Percentiles rank a stretch among this genome's conserved stretches.
Evolutionary conservation across 2,113 vertebrate species (phyloP).

Genomic region (Callaeas wilsoni): DNA sequence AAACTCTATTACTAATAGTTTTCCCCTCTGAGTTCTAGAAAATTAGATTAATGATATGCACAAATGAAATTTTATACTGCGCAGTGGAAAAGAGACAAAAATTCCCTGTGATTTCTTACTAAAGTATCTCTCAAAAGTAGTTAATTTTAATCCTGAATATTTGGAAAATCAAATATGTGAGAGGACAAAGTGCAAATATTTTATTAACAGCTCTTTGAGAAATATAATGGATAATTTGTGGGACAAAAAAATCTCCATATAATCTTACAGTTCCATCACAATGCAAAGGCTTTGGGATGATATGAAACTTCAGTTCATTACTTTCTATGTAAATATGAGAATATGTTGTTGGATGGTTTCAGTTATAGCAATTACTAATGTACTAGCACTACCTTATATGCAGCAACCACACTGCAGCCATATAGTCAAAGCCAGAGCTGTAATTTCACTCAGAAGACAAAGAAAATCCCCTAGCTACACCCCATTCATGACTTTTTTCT

Average conservation of each 20-base stretch:
- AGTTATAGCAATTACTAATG: background rate
- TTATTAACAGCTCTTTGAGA: background rate
- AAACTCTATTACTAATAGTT: background rate
- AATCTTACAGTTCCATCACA: background rate
- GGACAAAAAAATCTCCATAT: background rate
- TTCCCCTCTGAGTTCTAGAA: background rate
- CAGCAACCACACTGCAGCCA: background rate
- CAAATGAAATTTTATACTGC: background rate
- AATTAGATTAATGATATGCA: background rate
- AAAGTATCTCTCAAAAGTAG: background rate
- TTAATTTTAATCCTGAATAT: background rate
- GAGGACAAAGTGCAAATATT: background rate
- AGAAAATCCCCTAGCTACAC: fast-evolving
- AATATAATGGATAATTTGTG: background rate
- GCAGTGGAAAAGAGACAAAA: background rate
- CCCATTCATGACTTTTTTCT: background rate
- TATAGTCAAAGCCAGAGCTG: background rate
- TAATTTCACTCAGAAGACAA: background rate
- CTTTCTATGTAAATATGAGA: background rate
- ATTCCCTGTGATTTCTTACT: background rate
- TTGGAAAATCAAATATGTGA: background rate
- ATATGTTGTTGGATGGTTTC: background rate
- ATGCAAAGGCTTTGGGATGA: background rate
- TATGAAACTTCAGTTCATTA: background rate
- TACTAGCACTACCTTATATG: background rate